Evolutionary conservation across 53 echinoderm and acorn worm genomes (phyloP).

Genomic region (Antedon mediterranea): DNA sequence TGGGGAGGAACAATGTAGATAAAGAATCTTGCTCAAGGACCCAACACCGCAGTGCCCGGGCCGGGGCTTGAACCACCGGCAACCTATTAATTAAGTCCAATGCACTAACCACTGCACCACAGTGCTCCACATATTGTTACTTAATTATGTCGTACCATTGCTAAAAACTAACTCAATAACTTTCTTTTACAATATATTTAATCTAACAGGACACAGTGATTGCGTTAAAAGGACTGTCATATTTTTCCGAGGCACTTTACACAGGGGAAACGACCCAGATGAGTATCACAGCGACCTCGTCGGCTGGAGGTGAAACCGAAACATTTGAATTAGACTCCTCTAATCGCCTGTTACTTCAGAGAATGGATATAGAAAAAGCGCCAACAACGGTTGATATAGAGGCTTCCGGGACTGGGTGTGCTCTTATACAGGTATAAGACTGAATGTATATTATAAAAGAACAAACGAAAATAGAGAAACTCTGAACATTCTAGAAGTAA

Average conservation of each 20-base stretch:
- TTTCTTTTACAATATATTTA: not conserved
- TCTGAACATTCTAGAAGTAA: too few relatives aligned
- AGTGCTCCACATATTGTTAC: too few relatives aligned
- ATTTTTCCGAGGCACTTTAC: slow-evolving; percentile 39
- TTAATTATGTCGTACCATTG: too few relatives aligned
- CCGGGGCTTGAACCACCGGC: too few relatives aligned
- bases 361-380: slow-evolving; percentile 31
- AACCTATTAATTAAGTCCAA: too few relatives aligned
- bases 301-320: slow-evolving; percentile 4
- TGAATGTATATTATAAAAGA: too few relatives aligned
- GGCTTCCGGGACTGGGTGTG: slow-evolving; percentile 66
- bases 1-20: too few relatives aligned
- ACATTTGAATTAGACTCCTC: slow-evolving; percentile 2
- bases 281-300: slow-evolving; percentile 15
- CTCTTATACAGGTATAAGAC: slow-evolving; percentile 78
- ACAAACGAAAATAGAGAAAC: too few relatives aligned
- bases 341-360: slow-evolving; percentile 57
- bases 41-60: too few relatives aligned
- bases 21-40: too few relatives aligned
- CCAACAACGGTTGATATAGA: slow-evolving; percentile 40
- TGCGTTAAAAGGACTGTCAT: slow-evolving; percentile 64
- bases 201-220: slow-evolving; percentile 78
- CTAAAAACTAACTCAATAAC: too few relatives aligned
- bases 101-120: too few relatives aligned
- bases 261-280: slow-evolving; percentile 8